Evolutionary conservation across 1,140 invertebrate species (phyloP).

Genomic region (Muscidifurax raptorellus): DNA sequence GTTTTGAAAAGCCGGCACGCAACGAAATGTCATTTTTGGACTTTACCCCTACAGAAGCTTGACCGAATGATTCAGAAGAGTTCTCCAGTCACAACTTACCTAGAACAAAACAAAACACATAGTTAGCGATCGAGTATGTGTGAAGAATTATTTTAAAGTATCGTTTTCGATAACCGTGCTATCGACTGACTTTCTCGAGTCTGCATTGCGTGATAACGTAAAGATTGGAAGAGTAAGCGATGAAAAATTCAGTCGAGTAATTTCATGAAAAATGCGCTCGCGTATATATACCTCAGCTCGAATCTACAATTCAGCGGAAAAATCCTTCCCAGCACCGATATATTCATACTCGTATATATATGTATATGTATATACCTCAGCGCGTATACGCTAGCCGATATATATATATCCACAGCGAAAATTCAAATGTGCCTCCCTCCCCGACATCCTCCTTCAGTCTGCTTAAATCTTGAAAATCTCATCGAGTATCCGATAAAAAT

Average conservation of each 20-base stretch:
- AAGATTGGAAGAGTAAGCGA: constrained; percentile 3
- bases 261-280: not conserved
- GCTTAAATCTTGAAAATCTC: constrained; percentile 40
- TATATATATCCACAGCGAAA: not conserved
- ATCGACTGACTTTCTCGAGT: too few relatives aligned
- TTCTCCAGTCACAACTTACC: constrained; percentile 75
- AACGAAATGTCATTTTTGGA: constrained; percentile 75
- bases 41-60: constrained; percentile 62
- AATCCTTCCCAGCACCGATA: not conserved
- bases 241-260: constrained; percentile 28
- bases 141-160: too few relatives aligned
- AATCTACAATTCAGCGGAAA: constrained; percentile 27
- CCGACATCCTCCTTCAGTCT: not conserved
- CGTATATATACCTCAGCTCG: not conserved
- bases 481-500: constrained; percentile 36
- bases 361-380: too few relatives aligned
- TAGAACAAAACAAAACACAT: constrained; percentile 74
- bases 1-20: constrained; percentile 81
- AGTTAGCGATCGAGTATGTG: constrained; percentile 64
- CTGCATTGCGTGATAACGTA: too few relatives aligned
- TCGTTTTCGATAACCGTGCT: too few relatives aligned
- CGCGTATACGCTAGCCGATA: not conserved
- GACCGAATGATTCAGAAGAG: constrained; percentile 61
- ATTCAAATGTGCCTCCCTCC: constrained; percentile 9
- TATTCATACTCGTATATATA: not conserved